Evolutionary conservation across 2,797 vertebrate genomes (phyloP).

Genomic region (Ctenopoma kingsleyae): DNA sequence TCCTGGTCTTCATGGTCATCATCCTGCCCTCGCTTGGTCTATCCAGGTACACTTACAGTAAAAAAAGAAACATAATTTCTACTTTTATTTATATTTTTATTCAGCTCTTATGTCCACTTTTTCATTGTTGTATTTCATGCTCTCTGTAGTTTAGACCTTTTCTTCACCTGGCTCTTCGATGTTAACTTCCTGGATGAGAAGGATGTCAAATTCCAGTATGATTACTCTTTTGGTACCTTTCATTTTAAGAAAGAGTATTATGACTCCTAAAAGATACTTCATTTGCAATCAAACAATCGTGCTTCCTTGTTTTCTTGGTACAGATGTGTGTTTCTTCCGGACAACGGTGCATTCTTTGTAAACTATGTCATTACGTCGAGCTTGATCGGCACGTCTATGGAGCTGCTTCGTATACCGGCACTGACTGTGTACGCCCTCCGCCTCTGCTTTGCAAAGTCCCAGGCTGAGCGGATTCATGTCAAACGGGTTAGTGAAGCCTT

Average conservation of each 20-base stretch:
- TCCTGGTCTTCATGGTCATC: conserved; percentile 97
- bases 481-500: conserved; percentile 85
- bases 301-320: background rate
- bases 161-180: conserved; percentile 98
- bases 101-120: background rate
- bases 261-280: background rate
- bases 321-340: conserved; percentile 97
- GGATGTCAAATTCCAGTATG: conserved; percentile 95
- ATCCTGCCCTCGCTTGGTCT: conserved; percentile 95
- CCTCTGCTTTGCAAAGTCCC: conserved; percentile 93
- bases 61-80: background rate
- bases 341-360: conserved; percentile 97
- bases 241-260: background rate
- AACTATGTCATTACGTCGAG: conserved; percentile 96
- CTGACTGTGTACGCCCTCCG: conserved; percentile 90
- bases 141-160: conserved; percentile 89
- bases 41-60: conserved; percentile 88
- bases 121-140: conserved; percentile 30
- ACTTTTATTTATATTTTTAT: background rate
- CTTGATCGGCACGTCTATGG: conserved; percentile 93
- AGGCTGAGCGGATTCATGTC: conserved; percentile 93
- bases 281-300: background rate
- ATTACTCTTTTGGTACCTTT: conserved; percentile 27
- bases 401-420: conserved; percentile 91
- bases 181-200: conserved; percentile 91